A percentile compares a stretch with the other conserved stretches of the same genome.
Evolutionary conservation across 2,113 vertebrate genomes (phyloP).

Genomic region (Chaetura pelagica): DNA sequence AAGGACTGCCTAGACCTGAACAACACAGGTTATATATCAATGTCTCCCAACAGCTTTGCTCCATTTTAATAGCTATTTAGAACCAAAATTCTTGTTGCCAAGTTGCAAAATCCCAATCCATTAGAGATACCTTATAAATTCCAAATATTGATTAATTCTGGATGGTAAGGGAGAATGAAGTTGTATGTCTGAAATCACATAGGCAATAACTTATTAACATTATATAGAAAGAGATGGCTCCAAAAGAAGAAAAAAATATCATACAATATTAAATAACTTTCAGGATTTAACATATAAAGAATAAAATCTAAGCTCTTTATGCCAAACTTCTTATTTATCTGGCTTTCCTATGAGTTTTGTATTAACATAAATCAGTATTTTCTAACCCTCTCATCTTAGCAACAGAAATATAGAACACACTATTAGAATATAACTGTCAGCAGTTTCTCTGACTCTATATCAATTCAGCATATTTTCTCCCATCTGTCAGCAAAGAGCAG

Average conservation of each 20-base stretch:
- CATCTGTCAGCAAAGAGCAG: slow-evolving; percentile 8
- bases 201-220: neutral
- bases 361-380: neutral
- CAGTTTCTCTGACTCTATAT: neutral
- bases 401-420: neutral
- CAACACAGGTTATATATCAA: neutral
- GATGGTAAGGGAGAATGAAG: neutral
- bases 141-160: neutral
- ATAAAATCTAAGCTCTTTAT: neutral
- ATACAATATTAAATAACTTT: neutral
- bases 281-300: neutral
- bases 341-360: neutral
- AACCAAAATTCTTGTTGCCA: neutral
- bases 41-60: neutral
- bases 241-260: neutral
- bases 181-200: neutral
- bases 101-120: neutral
- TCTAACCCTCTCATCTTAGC: neutral
- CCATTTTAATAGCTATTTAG: neutral
- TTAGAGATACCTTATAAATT: neutral
- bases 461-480: neutral
- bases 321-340: neutral
- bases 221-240: neutral
- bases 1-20: neutral
- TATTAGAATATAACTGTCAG: neutral